phyloP scores from a whole-genome alignment of 2,888 invertebrate species.

The Dendrolimus houi region DNA sequence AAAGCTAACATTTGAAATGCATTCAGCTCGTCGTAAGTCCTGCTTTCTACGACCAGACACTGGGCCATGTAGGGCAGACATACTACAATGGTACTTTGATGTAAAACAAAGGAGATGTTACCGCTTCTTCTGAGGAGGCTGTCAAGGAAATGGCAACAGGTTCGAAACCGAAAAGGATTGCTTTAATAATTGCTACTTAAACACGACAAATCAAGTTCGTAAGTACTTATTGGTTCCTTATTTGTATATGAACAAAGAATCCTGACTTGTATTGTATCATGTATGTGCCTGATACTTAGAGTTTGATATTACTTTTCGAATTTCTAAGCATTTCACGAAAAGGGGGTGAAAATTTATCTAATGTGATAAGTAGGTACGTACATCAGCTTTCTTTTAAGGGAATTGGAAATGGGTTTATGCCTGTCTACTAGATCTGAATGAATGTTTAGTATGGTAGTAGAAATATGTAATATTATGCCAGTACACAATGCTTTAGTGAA shows the following conservation, averaged over 20 bases:
- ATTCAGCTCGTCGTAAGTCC: constrained; percentile 38
- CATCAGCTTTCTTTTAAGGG: no score
- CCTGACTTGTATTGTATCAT: no score
- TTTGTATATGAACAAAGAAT: no score
- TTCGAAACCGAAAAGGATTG: constrained; percentile 37
- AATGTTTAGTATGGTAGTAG: no score
- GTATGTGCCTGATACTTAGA: no score
- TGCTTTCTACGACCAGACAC: constrained; percentile 57
- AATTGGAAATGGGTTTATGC: no score
- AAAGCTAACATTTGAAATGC: constrained; percentile 4
- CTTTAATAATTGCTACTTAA: constrained; percentile 28
- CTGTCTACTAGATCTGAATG: no score
- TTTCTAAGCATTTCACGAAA: not conserved
- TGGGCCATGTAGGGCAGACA: constrained; percentile 55
- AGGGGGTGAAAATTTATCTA: constrained; percentile 3
- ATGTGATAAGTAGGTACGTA: not conserved
- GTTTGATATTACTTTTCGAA: no score
- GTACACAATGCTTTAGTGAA: no score
- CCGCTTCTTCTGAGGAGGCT: constrained; percentile 59
- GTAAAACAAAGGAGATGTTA: constrained; percentile 36
- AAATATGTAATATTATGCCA: no score
- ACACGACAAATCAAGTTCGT: constrained; percentile 16
- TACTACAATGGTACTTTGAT: constrained; percentile 57
- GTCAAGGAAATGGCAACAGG: constrained; percentile 61
- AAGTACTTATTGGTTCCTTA: constrained; percentile 7